Base-by-base conservation (phyloP, 2,888 invertebrate species). In the Sarcophaga carnaria region DNA sequence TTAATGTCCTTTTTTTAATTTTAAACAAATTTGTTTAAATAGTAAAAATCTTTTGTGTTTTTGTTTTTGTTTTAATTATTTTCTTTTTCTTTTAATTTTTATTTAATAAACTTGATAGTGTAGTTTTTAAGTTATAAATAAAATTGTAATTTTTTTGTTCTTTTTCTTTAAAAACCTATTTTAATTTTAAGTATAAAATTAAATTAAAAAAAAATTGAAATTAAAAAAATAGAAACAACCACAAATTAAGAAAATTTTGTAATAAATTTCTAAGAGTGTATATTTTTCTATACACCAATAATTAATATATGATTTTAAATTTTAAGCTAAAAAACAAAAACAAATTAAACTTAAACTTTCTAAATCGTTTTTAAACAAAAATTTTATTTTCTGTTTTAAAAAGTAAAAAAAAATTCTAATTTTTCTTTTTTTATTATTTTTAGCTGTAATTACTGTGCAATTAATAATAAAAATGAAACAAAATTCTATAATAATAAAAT, bases 401-500 rank as follows among this genome's bases (percentile, higher is more conserved):
- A 37, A 37, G 37, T 37, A 37, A 37, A 37, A 37, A 37, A 37
- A 17, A 77, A 25, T 66, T 66, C 0, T 81, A 17, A 10, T 70
- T 84, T 63, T 81, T 79, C 25, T 54, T 59, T 77, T 86, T 37
- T 37, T 37, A 37, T 37, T 37, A 37, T 37, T 83, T 74, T 84
- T 87, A 87, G 84, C 81, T 87, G 84, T 87, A 87, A 87, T 87
- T 87, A 87, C 71, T 87, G 87, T 87, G 87, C 87, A 87, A 87
- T 84, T 87, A 87, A 84, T 87, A 86, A 81, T 76, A 84, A 80
- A 77, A 72, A 76, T 70, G 76, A 82, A 70, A 72, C 27, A 77
- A 67, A 59, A 66, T 37, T 67, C 62, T 22, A 62, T 72, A 71
- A 71, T 54, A 71, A 71, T 17, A 45, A 14, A 67, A 72, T 66